Percentiles rank a stretch among this genome's conserved stretches.
These are phyloP conservation scores for Cydia fagiglandana DNA, from an alignment of 1,140 invertebrate genomes.

Conservation along the genomic window DNA sequence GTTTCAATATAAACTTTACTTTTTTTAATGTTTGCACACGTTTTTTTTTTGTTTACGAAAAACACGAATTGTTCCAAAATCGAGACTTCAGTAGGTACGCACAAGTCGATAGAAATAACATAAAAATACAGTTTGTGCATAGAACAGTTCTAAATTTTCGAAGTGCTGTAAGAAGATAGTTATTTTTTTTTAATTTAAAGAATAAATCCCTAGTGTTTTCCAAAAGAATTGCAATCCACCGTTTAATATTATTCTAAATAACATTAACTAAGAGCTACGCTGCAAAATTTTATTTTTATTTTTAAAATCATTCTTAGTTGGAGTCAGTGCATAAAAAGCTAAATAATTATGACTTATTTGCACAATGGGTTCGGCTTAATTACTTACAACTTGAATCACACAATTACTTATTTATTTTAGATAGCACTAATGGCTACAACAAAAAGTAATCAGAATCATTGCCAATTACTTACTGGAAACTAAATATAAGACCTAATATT, in stretches of 20 bases:
- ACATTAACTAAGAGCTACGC: too few species aligned
- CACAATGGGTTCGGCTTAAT: background rate
- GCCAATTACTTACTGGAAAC: constrained; percentile 1
- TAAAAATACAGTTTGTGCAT: background rate
- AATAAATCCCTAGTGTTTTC: too few species aligned
- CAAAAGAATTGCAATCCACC: too few species aligned
- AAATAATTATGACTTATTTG: background rate
- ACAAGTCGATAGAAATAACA: background rate
- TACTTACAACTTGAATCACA: background rate
- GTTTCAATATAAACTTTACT: background rate
- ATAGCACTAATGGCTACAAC: background rate
- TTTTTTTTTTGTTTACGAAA: constrained; percentile 7
- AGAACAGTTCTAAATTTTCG: background rate
- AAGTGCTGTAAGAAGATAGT: background rate
- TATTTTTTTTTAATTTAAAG: background rate
- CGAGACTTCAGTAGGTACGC: background rate
- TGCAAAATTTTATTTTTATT: too few species aligned
- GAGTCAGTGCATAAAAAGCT: background rate
- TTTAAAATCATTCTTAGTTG: background rate
- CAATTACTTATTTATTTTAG: background rate
- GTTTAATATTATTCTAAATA: too few species aligned
- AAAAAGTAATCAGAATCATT: background rate
- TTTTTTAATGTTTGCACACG: background rate
- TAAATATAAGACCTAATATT: background rate
- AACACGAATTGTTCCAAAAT: constrained; percentile 13